phyloP scores from a whole-genome alignment of 2,888 invertebrate genomes.

The Rotaria socialis region DNA sequence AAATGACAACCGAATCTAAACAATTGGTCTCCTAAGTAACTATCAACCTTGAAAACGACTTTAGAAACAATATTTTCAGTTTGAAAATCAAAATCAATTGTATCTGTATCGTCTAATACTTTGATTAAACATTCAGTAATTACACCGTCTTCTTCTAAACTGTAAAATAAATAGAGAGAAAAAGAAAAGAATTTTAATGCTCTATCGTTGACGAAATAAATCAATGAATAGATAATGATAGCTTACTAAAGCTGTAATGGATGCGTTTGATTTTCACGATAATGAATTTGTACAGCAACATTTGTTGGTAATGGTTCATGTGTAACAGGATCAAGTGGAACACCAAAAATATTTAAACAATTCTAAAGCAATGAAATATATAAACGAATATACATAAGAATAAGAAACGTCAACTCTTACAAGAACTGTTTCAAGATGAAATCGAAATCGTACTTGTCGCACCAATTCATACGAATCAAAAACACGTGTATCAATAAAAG shows the following conservation, averaged over 20 bases:
- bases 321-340: neutral
- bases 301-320: slow-evolving; percentile 12
- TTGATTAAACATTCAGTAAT: slow-evolving; percentile 30
- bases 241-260: slow-evolving; percentile 28
- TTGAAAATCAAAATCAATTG: slow-evolving; percentile 36
- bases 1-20: neutral
- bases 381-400: neutral
- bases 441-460: slow-evolving; percentile 1
- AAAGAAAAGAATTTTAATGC: neutral
- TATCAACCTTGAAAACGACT: neutral
- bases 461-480: slow-evolving; percentile 15
- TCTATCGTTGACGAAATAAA: neutral
- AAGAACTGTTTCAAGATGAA: slow-evolving; percentile 20
- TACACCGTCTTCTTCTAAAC: slow-evolving; percentile 24
- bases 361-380: neutral
- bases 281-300: slow-evolving; percentile 31
- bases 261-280: slow-evolving; percentile 17
- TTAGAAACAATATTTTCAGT: slow-evolving; percentile 32
- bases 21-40: neutral
- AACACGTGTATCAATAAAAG: slow-evolving; percentile 28
- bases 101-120: slow-evolving; percentile 9
- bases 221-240: neutral
- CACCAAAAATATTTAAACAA: slow-evolving; percentile 26
- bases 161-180: neutral
- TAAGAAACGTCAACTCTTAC: neutral